Evolutionary conservation across 2,888 invertebrate species (phyloP).

Genomic region (Camptogramma bilineatum): DNA sequence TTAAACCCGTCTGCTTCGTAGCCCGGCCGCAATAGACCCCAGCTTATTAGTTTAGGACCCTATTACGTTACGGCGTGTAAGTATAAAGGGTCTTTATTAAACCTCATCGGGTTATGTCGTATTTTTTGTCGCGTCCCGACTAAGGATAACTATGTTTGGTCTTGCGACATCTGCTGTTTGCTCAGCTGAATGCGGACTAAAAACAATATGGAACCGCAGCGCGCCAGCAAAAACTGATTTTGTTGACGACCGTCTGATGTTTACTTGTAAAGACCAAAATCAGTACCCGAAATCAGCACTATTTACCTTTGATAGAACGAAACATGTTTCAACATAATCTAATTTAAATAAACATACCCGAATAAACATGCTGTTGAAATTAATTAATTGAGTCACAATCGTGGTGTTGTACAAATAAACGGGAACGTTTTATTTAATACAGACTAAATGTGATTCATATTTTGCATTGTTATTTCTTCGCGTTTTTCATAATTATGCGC

Average conservation of each 20-base stretch:
- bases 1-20: constrained; percentile 66
- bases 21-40: constrained; percentile 62
- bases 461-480: constrained; percentile 39
- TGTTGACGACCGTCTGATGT: constrained; percentile 55
- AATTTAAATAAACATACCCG: constrained; percentile 29
- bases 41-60: constrained; percentile 81
- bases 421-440: constrained; percentile 39
- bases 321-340: constrained; percentile 26
- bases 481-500: constrained; percentile 41
- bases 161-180: constrained; percentile 69
- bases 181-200: constrained; percentile 66
- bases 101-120: constrained; percentile 59
- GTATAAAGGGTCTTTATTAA: constrained; percentile 74
- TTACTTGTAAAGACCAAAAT: constrained; percentile 23
- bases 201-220: constrained; percentile 64
- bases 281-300: constrained; percentile 23
- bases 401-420: constrained; percentile 34
- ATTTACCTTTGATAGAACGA: constrained; percentile 25
- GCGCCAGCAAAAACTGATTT: constrained; percentile 67
- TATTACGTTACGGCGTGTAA: constrained; percentile 71
- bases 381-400: constrained; percentile 39
- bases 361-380: constrained; percentile 24
- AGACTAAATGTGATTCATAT: constrained; percentile 40
- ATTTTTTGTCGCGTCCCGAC: constrained; percentile 60
- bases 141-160: constrained; percentile 72